Evolutionary conservation across 1,140 invertebrate genomes (phyloP).

Genomic region (Drosophila busckii): DNA sequence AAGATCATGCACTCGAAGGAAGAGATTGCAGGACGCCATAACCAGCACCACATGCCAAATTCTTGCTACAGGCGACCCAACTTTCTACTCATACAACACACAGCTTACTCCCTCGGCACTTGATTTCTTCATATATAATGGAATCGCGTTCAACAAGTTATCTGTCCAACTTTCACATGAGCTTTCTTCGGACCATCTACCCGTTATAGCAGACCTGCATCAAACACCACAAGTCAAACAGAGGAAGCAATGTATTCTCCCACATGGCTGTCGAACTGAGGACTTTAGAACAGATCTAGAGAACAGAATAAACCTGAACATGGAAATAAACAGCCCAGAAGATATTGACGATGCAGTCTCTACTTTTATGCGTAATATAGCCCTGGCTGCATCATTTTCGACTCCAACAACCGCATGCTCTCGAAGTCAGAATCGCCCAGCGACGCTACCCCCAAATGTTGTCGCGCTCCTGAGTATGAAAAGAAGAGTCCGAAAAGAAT

Average conservation of each 20-base stretch:
- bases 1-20: constrained; percentile 5
- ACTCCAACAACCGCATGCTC: not conserved
- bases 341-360: no score
- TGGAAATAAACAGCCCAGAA: no score
- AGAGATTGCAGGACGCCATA: constrained; percentile 15
- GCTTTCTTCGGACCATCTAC: constrained; percentile 6
- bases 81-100: constrained; percentile 2
- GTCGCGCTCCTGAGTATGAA: constrained; percentile 3
- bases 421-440: no score
- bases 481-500: constrained; percentile 12
- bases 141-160: not conserved
- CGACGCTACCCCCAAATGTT: constrained; percentile 4
- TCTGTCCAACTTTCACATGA: not conserved
- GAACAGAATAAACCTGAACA: no score
- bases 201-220: constrained; percentile 78
- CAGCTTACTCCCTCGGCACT: constrained; percentile 1
- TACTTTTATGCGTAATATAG: no score
- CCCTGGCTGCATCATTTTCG: not conserved
- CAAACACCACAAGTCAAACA: not conserved
- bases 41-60: not conserved
- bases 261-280: not conserved
- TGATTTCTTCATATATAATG: not conserved
- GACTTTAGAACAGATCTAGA: constrained; percentile 1
- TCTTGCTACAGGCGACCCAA: constrained; percentile 10
- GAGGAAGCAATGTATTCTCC: constrained; percentile 1